Conservation (phyloP, 35 echinoderm and acorn worm genomes). For the Heliocidaris tuberculata region DNA sequence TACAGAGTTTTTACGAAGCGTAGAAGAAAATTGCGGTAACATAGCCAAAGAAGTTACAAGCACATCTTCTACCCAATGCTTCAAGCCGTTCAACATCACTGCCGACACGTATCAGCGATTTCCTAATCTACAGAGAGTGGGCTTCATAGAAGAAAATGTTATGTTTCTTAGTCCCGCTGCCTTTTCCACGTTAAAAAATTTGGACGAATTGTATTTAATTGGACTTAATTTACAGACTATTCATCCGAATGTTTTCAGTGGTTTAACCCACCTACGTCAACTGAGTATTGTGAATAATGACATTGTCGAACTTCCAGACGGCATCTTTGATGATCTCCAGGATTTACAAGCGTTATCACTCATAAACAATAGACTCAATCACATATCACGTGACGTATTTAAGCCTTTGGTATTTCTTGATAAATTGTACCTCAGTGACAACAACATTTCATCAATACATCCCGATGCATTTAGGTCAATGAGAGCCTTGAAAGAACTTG, state of each 20-base stretch:
- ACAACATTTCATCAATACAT: slow-evolving; percentile 47
- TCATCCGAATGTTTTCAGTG: not conserved
- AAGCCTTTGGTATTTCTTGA: not conserved
- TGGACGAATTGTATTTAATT: not conserved
- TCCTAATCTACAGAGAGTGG: not conserved
- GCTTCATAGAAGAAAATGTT: not conserved
- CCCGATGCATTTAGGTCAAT: slow-evolving; percentile 34
- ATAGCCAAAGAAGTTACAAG: not conserved
- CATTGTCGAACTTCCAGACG: not conserved
- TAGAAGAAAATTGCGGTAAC: not conserved
- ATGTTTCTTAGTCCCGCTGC: not conserved
- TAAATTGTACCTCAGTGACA: slow-evolving; percentile 26
- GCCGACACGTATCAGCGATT: not conserved
- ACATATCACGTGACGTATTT: not conserved
- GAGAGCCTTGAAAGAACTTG: not conserved
- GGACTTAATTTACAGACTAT: not conserved
- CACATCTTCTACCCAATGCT: not conserved
- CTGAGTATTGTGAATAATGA: not conserved
- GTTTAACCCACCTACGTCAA: not conserved
- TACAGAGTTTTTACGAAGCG: not conserved
- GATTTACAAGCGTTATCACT: not conserved
- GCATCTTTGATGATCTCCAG: not conserved
- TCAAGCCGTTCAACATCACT: not conserved
- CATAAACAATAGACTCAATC: not conserved
- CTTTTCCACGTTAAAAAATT: not conserved